Evolutionary conservation across 2,797 vertebrate genomes (phyloP).

Genomic region (Buphagus erythrorhynchus): DNA sequence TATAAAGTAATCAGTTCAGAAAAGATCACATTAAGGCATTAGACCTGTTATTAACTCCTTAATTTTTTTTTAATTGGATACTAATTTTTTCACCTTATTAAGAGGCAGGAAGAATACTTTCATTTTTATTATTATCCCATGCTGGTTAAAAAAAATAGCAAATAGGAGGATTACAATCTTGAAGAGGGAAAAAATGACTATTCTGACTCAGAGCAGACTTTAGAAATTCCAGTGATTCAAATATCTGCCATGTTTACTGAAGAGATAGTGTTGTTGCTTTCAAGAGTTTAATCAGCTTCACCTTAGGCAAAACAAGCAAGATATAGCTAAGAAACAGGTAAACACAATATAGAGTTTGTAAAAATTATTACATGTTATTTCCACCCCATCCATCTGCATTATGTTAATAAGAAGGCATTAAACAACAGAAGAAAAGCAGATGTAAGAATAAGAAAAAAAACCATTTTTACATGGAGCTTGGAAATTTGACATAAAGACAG

Average conservation of each 20-base stretch:
- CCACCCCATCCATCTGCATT: accelerated
- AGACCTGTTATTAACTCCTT: not conserved
- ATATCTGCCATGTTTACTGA: not conserved
- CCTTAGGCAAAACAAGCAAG: not conserved
- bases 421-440: not conserved
- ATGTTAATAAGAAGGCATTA: not conserved
- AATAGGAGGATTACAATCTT: not conserved
- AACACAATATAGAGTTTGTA: not conserved
- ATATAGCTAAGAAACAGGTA: not conserved
- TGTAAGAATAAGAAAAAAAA: not conserved
- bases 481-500: slow-evolving; percentile 20
- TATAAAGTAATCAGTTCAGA: not conserved
- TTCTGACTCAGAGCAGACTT: not conserved
- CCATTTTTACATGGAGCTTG: not conserved
- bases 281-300: not conserved
- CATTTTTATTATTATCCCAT: not conserved
- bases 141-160: not conserved
- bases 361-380: not conserved
- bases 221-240: not conserved
- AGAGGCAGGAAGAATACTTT: not conserved
- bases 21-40: not conserved
- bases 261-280: not conserved
- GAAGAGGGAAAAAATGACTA: not conserved
- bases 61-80: not conserved
- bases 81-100: not conserved